Conservation (phyloP, 1,140 invertebrate genomes). For the Megalonaias nervosa region DNA sequence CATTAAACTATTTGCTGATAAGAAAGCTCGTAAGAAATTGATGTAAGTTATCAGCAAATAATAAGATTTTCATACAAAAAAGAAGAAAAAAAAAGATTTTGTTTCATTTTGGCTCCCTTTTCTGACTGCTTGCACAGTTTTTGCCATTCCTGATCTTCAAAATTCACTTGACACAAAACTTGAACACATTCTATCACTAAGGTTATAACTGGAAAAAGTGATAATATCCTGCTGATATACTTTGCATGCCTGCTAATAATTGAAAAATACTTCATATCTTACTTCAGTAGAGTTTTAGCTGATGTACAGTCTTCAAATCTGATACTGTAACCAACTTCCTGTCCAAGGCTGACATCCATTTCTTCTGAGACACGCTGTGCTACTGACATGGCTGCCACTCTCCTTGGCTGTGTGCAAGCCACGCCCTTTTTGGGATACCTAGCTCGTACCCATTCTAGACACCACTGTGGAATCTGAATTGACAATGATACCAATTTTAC, state of each 20-base stretch:
- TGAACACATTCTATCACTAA: background rate
- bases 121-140: too few relatives aligned
- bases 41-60: too few relatives aligned
- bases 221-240: background rate
- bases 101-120: too few relatives aligned
- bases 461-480: conserved; percentile 82
- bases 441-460: conserved; percentile 86
- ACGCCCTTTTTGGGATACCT: conserved; percentile 83
- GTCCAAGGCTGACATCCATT: conserved; percentile 97
- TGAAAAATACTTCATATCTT: conserved; percentile 48
- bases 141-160: too few relatives aligned
- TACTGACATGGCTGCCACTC: conserved; percentile 99
- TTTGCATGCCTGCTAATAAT: background rate
- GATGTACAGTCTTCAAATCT: conserved; percentile 99
- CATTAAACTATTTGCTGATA: too few relatives aligned
- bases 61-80: too few relatives aligned
- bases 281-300: conserved; percentile 90
- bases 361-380: conserved; percentile 98
- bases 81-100: too few relatives aligned
- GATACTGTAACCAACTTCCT: conserved; percentile 99
- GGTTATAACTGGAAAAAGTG: background rate
- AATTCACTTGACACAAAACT: background rate
- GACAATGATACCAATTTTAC: conserved; percentile 11
- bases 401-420: conserved; percentile 96
- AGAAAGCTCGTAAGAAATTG: too few relatives aligned